Evolutionary conservation across 2,797 vertebrate genomes (phyloP).

Genomic region (Trematomus bernacchii): DNA sequence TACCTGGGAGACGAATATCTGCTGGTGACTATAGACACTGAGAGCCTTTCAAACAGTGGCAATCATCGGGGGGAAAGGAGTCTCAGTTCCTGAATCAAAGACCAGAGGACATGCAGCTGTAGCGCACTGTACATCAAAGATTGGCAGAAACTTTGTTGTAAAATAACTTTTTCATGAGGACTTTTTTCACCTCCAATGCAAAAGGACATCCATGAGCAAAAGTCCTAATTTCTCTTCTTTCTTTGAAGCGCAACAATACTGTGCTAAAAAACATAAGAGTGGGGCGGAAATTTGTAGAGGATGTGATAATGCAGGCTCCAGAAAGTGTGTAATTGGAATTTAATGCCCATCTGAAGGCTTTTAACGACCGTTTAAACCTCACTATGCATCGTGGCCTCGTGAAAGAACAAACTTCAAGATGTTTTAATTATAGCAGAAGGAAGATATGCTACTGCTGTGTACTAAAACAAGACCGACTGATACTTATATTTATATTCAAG

Average conservation of each 20-base stretch:
- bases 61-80: constrained; percentile 32
- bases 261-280: constrained; percentile 15
- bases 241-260: not conserved
- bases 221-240: constrained; percentile 22
- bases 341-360: constrained; percentile 1
- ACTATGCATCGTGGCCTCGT: not conserved
- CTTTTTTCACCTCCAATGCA: constrained; percentile 24
- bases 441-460: not conserved
- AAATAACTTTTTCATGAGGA: constrained; percentile 17
- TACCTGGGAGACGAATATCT: constrained; percentile 40
- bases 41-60: constrained; percentile 49
- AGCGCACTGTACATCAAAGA: constrained; percentile 29
- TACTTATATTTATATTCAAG: constrained; percentile 12
- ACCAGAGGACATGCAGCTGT: constrained; percentile 24
- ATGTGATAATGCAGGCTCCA: constrained; percentile 8
- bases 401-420: constrained; percentile 4
- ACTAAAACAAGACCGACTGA: constrained; percentile 29
- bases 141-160: constrained; percentile 18
- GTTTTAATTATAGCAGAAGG: constrained; percentile 15
- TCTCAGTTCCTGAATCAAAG: constrained; percentile 43
- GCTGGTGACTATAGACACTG: constrained; percentile 24
- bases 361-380: constrained; percentile 5
- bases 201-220: constrained; percentile 21
- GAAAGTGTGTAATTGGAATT: constrained; percentile 7
- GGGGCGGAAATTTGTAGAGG: not conserved